phyloP scores from a whole-genome alignment of 2,888 invertebrate species.

The Cryptophagus acutangulus region DNA sequence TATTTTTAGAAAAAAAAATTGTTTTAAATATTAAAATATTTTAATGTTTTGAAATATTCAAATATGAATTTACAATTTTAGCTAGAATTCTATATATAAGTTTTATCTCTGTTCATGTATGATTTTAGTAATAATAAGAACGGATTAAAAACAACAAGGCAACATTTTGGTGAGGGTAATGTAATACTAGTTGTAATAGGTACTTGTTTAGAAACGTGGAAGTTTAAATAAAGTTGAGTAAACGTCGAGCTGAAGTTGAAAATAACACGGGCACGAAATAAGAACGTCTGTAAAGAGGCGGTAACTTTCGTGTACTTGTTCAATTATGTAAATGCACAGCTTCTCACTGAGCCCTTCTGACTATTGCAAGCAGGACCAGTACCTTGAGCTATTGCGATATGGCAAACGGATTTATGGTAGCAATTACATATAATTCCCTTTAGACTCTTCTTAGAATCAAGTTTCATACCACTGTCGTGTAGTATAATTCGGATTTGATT shows the following conservation, averaged over 20 bases:
- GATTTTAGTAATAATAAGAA: too few relatives aligned
- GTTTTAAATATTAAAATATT: too few relatives aligned
- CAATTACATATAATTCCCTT: conserved; percentile 29
- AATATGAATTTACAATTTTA: too few relatives aligned
- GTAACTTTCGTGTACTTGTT: conserved; percentile 43
- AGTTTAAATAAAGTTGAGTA: conserved; percentile 41
- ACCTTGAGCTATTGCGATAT: conserved; percentile 26
- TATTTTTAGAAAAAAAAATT: too few relatives aligned
- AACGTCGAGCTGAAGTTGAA: conserved; percentile 40
- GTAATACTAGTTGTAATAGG: too few relatives aligned
- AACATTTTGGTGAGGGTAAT: too few relatives aligned
- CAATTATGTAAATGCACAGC: conserved; percentile 43
- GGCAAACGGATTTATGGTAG: conserved; percentile 30
- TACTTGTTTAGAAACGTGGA: conserved; percentile 36
- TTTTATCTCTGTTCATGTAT: too few relatives aligned
- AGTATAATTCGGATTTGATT: conserved; percentile 5
- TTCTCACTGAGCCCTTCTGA: conserved; percentile 19
- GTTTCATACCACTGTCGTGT: conserved; percentile 1
- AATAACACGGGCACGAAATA: conserved; percentile 41
- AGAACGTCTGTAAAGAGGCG: conserved; percentile 40
- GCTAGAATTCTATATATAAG: too few relatives aligned
- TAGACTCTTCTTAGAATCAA: conserved; percentile 17
- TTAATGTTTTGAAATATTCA: too few relatives aligned
- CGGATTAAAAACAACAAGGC: too few relatives aligned
- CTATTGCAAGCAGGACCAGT: not conserved